Percentiles rank a stretch among this genome's conserved stretches.
phyloP scores from a whole-genome alignment of 2,888 invertebrate species.

The Xestia c-nigrum region DNA sequence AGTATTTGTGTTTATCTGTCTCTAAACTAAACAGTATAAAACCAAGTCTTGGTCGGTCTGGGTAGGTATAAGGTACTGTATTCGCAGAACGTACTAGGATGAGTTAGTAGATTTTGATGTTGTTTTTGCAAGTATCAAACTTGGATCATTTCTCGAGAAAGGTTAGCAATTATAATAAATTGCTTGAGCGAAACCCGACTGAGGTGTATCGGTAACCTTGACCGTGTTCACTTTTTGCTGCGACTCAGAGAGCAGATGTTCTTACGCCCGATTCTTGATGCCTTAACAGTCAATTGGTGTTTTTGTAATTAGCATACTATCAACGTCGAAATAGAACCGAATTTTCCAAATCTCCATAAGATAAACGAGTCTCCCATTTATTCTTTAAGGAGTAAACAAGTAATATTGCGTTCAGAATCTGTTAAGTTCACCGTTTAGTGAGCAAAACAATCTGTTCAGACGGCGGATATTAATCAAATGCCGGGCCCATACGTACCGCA shows the following conservation, averaged over 20 bases:
- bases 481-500: background rate
- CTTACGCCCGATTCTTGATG: background rate
- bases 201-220: background rate
- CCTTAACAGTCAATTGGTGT: background rate
- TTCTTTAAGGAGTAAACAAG: background rate
- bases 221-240: constrained; percentile 5
- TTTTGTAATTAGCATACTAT: background rate
- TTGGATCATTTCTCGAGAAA: background rate
- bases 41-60: background rate
- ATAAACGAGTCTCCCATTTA: background rate
- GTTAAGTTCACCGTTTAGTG: background rate
- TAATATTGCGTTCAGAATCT: background rate
- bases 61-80: background rate
- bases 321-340: background rate
- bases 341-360: background rate
- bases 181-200: background rate
- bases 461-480: constrained; percentile 23
- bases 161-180: background rate
- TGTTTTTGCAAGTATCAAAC: background rate
- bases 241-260: background rate
- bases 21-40: background rate
- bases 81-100: background rate
- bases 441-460: constrained; percentile 20
- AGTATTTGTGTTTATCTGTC: background rate
- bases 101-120: background rate